Evolutionary conservation across 1,140 invertebrate species (phyloP), one percentile per base, ranked within the genome.

Genomic region (Papilio dardanus): DNA sequence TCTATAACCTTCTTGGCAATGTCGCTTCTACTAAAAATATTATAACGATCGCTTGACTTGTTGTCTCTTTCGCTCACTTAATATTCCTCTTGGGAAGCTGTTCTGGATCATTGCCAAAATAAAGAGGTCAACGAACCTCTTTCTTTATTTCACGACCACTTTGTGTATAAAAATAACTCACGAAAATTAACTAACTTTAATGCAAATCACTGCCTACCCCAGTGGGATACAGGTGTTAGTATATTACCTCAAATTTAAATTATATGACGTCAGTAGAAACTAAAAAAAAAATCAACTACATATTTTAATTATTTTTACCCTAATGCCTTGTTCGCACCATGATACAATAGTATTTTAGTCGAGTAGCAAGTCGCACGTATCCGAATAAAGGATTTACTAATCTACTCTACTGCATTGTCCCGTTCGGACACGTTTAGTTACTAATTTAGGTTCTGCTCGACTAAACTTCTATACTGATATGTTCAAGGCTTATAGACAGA

Each of bases 11-110:
- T 50, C 8, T 50, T 50, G 54, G 54, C 12, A 58, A 58, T 28
- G 3, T 2, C 50, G 1, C 10, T 28, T 16, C 3, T 28, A 28
- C 0, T 30, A 62, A 62, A 62, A 62, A 28, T 4, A 14, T 28
- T 28, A 3, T 62, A 62, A 30, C 54, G 54, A 62, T 62, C 24
- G 24, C 24, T 12, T 14, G 10, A 62, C 12, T 28, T 62, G 54
- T 28, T 28, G 54, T 62, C 54, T 62, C 24, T 62, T 28, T 62
- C 24, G 8, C 21, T 12, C 54, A 24, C 24, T 62, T 62, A 62
- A 62, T 62, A 62, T 62, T 62, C 54, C 54, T 62, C 54, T 28
- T 24, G 54, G 24, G 54, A 62, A 28, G 54, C 54, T 62, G 54
- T 10, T 62, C 24, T 62, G 54, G 54, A 28, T 62, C 54, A 14